Base-by-base conservation (phyloP, 2,888 invertebrate genomes). In the Axea sp. region DNA sequence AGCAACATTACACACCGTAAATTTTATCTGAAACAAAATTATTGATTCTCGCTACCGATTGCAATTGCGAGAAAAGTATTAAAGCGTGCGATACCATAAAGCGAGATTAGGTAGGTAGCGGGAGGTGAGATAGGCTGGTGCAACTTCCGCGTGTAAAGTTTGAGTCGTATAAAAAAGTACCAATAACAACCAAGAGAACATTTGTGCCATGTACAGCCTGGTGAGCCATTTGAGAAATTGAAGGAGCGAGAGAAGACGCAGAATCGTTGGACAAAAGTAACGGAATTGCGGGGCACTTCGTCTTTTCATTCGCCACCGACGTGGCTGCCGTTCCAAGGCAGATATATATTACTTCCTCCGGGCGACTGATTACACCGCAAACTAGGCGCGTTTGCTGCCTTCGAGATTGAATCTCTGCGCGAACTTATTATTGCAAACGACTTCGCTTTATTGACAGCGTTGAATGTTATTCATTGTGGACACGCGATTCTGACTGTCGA, bases 381-480 rank as follows among this genome's bases (percentile, higher is more conserved):
- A 64, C 71, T 60, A 71, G 71, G 62, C 55, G 55, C 55, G 55
- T 59, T n/a, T 72, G 39, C 37, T 53, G 53, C 45, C 37, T 57
- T 22, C 45, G 26, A 67, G 60, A 67, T 73, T 60, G 67, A 73
- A 73, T 73, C 60, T 43, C 59, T 60, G 72, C 45, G 53, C 64
- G 72, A 65, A 65, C 72, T 65, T 73, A 73, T 73, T 73, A 73
- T 65, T 60, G 72, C 49, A 60, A 67, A 73, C 67, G 59, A 62
- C 65, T 60, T 59, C 8, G 73, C 53, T 60, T 73, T 67, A 73
- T 73, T 73, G 67, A 68, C 67, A 73, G 55, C 35, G 62, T 43
- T 15, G 26, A 39, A 57, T 49, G 62, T 62, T 68, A 57, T 68
- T 73, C 62, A 73, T 68, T 39, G 59, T 22, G 33, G 45, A 41